Conservation (phyloP, 2,797 vertebrate genomes). For the Aeoliscus strigatus region DNA sequence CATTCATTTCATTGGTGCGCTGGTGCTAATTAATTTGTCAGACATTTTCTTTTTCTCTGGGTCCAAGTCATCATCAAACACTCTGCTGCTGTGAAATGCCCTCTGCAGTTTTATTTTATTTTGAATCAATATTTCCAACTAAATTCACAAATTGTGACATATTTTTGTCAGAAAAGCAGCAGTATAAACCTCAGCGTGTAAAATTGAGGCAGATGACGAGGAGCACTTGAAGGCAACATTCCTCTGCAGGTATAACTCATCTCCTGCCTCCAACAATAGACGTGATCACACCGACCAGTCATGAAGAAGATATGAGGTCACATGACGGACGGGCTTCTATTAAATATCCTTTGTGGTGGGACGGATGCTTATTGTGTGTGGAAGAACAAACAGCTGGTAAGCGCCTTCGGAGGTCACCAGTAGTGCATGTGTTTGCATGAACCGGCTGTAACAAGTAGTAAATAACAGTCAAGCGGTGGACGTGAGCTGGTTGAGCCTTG, state of each 20-base stretch:
- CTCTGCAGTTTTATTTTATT: too few species aligned
- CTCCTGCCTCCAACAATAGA: conserved; percentile 72
- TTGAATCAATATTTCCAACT: too few species aligned
- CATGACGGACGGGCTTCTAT: conserved; percentile 57
- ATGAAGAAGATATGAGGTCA: conserved; percentile 50
- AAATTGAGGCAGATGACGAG: conserved; percentile 4
- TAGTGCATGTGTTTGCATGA: too few species aligned
- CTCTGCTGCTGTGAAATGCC: too few species aligned
- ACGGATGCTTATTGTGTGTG: conserved; percentile 52
- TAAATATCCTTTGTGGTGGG: conserved; percentile 49
- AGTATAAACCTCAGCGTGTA: not conserved
- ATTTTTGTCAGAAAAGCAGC: too few species aligned
- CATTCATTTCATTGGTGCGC: too few species aligned
- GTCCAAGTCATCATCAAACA: too few species aligned
- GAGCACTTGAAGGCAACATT: conserved; percentile 40
- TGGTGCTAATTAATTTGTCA: too few species aligned
- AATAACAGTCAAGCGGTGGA: conserved; percentile 21
- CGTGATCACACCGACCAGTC: conserved; percentile 51
- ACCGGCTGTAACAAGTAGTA: too few species aligned
- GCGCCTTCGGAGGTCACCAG: conserved; percentile 22
- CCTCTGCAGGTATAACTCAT: conserved; percentile 48
- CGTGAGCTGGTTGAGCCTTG: conserved; percentile 12
- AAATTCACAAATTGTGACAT: too few species aligned
- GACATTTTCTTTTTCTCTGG: too few species aligned
- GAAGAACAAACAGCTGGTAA: conserved; percentile 61